Base-by-base conservation (phyloP, 2,888 invertebrate genomes). In the Luffia ferchaultella region DNA sequence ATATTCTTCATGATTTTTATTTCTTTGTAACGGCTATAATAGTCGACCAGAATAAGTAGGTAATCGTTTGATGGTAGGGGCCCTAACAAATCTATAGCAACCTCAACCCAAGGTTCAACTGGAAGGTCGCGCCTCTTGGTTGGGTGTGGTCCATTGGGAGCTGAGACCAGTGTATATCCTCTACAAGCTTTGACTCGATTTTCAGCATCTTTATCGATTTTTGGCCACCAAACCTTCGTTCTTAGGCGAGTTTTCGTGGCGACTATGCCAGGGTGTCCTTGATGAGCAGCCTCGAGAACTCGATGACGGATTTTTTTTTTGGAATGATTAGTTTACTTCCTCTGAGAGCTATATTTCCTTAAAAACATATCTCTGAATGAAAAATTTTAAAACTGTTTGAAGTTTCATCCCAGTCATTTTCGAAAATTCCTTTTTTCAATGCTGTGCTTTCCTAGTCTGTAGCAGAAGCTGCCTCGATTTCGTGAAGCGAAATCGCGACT, bases 21-120 rank as follows among this genome's bases (percentile, higher is more conserved):
- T 52, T 61, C 55, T 18, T 60, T n/a, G n/a, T n/a, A n/a, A n/a
- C n/a, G n/a, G n/a, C n/a, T n/a, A n/a, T n/a, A n/a, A n/a, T n/a
- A n/a, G 49, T 64, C 62, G 2, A 64, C 50, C 2, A 64, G 53
- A 1, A 62, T 60, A 3, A 64, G 53, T 7, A 62, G 47, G 42
- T 59, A 54, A 2, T 62, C 50, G n/a, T 52, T 53, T 16, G 51
- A 53, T 16, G 62, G 58, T 20, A 62, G 47, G 15, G 59, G 60
- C 20, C 60, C 60, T 30, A 65, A 16, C 7, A 62, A 54, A 54
- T 67, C 65, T 7, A 64, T 57, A 1, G 61, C 60, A 2, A 61
- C 47, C 17, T 61, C 60, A 0, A 57, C 12, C 60, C 59, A 60
- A 2, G 60, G 55, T n/a, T 16, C 54, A 1, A 0, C 1, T 0